Evolutionary conservation across 1,140 invertebrate genomes (phyloP).

Genomic region (Oscheius sp.): DNA sequence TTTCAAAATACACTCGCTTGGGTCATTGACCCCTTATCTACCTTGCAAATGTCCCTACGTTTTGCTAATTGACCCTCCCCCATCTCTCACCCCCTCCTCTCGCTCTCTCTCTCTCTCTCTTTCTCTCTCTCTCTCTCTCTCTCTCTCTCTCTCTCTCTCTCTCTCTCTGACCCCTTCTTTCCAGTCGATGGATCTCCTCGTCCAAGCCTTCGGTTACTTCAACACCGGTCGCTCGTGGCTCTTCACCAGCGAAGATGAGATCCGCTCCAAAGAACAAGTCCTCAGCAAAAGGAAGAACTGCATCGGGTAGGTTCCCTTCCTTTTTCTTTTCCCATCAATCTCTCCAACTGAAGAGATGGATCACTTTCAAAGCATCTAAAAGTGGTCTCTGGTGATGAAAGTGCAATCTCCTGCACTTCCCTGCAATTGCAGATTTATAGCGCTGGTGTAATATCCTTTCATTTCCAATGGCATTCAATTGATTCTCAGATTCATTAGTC

Average conservation of each 20-base stretch:
- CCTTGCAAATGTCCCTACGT: no score
- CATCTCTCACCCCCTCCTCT: no score
- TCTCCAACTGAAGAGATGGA: background rate
- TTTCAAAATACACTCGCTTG: no score
- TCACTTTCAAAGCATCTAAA: no score
- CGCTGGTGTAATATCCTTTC: background rate
- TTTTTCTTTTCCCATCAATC: background rate
- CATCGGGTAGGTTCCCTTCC: constrained; percentile 48
- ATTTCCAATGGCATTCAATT: background rate
- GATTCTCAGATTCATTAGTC: no score
- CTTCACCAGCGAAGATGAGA: constrained; percentile 18
- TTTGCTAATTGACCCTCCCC: no score
- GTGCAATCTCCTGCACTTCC: background rate
- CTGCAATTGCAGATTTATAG: background rate
- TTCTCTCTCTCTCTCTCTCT: no score
- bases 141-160: background rate
- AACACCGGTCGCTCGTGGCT: constrained; percentile 3
- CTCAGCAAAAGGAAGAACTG: constrained; percentile 43
- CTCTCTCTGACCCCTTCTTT: background rate
- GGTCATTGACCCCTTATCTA: no score
- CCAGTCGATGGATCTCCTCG: constrained; percentile 24
- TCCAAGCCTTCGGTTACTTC: constrained; percentile 40
- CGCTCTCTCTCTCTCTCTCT: no score
- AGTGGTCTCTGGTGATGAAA: background rate
- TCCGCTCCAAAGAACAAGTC: constrained; percentile 37